Conservation (phyloP, 1,140 invertebrate species). For the Diorhabda carinulata region DNA sequence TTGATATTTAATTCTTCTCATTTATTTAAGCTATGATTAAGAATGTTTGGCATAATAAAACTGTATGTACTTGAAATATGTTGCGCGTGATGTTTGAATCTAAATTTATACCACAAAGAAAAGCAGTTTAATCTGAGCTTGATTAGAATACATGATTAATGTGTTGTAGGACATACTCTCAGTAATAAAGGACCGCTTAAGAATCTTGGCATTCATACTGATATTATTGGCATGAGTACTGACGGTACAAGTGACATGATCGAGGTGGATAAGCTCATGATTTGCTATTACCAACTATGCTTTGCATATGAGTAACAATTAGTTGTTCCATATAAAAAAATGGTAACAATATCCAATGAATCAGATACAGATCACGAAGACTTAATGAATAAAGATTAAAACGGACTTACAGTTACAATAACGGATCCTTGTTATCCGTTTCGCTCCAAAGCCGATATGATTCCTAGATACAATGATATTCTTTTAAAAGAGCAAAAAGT, state of each 20-base stretch:
- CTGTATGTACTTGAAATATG: too few relatives aligned
- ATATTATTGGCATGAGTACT: not conserved
- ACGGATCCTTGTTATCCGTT: conserved; percentile 13
- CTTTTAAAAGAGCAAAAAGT: conserved; percentile 14
- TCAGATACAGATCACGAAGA: conserved; percentile 5
- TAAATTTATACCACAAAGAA: too few relatives aligned
- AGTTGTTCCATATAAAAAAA: not conserved
- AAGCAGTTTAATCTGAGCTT: too few relatives aligned
- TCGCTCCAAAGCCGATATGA: conserved; percentile 4
- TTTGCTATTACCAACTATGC: conserved; percentile 18
- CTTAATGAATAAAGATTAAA: not conserved
- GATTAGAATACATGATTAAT: too few relatives aligned
- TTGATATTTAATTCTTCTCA: too few relatives aligned
- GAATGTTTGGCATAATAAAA: too few relatives aligned
- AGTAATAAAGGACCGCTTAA: too few relatives aligned
- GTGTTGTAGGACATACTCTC: too few relatives aligned
- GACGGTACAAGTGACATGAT: conserved; percentile 23
- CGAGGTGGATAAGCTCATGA: conserved; percentile 16
- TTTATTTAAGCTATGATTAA: too few relatives aligned
- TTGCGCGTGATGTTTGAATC: too few relatives aligned
- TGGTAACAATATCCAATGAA: conserved; percentile 14
- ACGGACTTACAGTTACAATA: conserved; percentile 15
- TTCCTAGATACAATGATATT: conserved; percentile 17
- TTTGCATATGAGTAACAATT: conserved; percentile 20
- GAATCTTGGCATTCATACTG: too few relatives aligned